A percentile compares a stretch with the other conserved stretches of the same genome.
Conservation (phyloP, 2,797 vertebrate species). For the Anniella stebbinsi region DNA sequence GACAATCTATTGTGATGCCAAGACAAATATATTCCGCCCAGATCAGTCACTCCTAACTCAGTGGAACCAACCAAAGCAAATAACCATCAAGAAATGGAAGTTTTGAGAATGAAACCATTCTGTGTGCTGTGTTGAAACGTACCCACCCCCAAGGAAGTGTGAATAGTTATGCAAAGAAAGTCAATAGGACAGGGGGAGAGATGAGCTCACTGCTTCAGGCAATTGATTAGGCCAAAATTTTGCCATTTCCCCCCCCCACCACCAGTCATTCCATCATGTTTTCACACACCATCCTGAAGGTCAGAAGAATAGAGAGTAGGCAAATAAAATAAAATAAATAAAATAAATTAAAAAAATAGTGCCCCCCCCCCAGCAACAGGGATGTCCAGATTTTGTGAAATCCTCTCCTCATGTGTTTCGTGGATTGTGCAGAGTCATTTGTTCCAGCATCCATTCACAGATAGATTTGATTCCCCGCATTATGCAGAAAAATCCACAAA, state of each 20-base stretch:
- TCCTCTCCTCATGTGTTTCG: too few relatives aligned
- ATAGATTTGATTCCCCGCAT: too few relatives aligned
- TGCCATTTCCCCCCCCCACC: not conserved
- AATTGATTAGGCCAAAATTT: not conserved
- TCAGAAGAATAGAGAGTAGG: not conserved
- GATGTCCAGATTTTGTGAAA: too few relatives aligned
- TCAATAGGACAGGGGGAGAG: not conserved
- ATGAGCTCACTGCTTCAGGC: not conserved
- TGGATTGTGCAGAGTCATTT: too few relatives aligned
- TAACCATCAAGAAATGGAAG: conserved; percentile 74
- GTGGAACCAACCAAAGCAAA: conserved; percentile 78
- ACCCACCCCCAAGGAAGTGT: not conserved
- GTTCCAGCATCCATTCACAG: too few relatives aligned
- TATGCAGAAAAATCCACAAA: too few relatives aligned
- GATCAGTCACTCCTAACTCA: conserved; percentile 69
- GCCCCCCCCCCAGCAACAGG: too few relatives aligned
- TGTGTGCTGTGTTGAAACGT: conserved; percentile 51
- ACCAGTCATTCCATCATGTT: not conserved
- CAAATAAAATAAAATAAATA: not conserved
- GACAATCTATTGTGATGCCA: conserved; percentile 70
- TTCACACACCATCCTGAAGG: not conserved
- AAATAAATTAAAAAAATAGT: too few relatives aligned
- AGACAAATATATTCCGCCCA: conserved; percentile 74
- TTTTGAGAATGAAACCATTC: conserved; percentile 74
- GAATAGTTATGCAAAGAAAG: not conserved